phyloP scores from a whole-genome alignment of 2,797 vertebrate species.

The Clarias pachynema region DNA sequence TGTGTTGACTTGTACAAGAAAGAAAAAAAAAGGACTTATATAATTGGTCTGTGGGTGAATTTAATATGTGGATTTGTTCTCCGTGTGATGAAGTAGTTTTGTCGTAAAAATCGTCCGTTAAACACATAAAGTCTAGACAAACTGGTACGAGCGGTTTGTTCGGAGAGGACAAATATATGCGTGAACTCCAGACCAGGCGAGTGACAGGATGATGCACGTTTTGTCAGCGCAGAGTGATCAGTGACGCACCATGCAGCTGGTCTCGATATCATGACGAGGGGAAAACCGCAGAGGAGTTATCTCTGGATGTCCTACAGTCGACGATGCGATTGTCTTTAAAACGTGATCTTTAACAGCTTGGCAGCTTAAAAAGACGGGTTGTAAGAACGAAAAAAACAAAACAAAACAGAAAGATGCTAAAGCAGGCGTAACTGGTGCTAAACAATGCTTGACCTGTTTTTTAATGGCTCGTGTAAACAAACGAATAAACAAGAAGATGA shows the following conservation, averaged over 20 bases:
- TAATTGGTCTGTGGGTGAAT: too few relatives aligned
- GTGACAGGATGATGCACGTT: background rate
- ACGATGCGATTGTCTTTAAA: background rate
- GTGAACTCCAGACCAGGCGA: background rate
- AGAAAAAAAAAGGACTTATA: background rate
- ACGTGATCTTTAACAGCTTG: background rate
- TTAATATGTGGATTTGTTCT: background rate
- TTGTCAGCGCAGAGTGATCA: background rate
- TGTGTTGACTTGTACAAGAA: background rate
- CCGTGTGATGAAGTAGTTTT: background rate
- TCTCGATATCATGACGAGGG: background rate
- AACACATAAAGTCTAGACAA: background rate
- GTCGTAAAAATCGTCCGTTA: background rate
- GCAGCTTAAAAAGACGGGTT: background rate
- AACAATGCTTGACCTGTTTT: background rate
- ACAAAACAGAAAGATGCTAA: background rate
- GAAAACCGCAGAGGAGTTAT: too few relatives aligned
- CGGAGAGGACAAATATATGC: background rate
- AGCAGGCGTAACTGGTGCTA: background rate
- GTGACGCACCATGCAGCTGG: background rate
- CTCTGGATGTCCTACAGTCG: too few relatives aligned
- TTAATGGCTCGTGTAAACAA: background rate
- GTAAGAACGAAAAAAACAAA: background rate
- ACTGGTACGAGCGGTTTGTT: background rate
- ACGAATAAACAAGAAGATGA: background rate